These are phyloP conservation scores for Apodemia zela DNA, from an alignment of 2,888 invertebrate genomes.

Conservation along the genomic window DNA sequence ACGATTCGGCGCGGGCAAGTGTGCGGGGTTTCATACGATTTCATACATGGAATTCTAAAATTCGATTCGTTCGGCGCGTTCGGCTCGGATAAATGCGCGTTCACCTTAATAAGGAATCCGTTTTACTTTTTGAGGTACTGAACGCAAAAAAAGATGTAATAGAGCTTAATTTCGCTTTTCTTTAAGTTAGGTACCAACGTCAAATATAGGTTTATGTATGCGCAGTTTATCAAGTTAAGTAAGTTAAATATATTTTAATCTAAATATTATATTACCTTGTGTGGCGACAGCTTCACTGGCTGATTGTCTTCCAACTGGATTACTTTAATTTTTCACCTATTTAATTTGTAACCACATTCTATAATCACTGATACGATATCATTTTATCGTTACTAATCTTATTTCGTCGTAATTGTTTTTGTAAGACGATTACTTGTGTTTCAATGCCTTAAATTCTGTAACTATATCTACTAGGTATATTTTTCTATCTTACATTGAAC, in stretches of 20 bases:
- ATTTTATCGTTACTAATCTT: conserved; percentile 12
- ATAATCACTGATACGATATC: conserved; percentile 15
- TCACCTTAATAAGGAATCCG: too few species aligned
- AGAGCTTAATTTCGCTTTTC: too few species aligned
- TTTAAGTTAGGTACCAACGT: too few species aligned
- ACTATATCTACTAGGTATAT: neutral
- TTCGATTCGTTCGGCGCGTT: too few species aligned
- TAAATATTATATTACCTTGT: conserved; percentile 8
- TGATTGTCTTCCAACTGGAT: conserved; percentile 17
- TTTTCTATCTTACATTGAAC: neutral
- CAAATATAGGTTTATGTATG: too few species aligned
- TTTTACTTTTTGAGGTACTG: too few species aligned
- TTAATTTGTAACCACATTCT: conserved; percentile 17
- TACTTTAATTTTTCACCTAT: conserved; percentile 14
- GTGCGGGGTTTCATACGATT: too few species aligned
- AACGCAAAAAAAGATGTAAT: too few species aligned
- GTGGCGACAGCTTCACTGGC: conserved; percentile 12
- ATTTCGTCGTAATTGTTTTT: conserved; percentile 6
- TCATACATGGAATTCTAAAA: too few species aligned
- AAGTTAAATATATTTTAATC: neutral
- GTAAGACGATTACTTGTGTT: neutral
- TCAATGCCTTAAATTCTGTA: neutral
- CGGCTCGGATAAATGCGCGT: too few species aligned
- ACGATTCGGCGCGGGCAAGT: too few species aligned
- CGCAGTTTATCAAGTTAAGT: too few species aligned